Evolutionary conservation across 2,888 invertebrate species (phyloP).

Genomic region (Bibio marci): DNA sequence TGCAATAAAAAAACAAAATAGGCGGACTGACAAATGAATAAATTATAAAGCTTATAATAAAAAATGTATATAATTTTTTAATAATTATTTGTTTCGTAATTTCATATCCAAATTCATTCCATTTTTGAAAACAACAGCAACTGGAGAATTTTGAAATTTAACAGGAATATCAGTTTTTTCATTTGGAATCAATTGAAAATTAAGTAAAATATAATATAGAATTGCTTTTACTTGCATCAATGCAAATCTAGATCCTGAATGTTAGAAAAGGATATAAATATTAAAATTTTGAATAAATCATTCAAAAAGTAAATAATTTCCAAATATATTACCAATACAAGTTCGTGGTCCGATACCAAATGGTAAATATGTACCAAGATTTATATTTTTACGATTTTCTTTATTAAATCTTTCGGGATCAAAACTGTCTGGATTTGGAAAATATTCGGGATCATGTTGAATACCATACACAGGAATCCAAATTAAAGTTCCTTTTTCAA

Average conservation of each 20-base stretch:
- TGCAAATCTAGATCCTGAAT: constrained; percentile 7
- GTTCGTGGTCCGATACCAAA: constrained; percentile 42
- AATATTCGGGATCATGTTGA: constrained; percentile 34
- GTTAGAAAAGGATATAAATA: too few relatives aligned
- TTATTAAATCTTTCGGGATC: constrained; percentile 40
- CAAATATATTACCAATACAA: constrained; percentile 34
- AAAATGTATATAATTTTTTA: too few relatives aligned
- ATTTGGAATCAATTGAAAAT: constrained; percentile 4
- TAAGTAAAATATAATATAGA: constrained; percentile 6
- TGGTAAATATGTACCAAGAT: constrained; percentile 32
- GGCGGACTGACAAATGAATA: too few relatives aligned
- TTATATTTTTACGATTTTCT: constrained; percentile 33
- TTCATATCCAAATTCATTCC: constrained; percentile 2
- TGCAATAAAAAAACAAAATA: too few relatives aligned
- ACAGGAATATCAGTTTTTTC: constrained; percentile 7
- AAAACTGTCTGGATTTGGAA: constrained; percentile 36
- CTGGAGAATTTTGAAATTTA: constrained; percentile 1
- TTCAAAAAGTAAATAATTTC: too few relatives aligned
- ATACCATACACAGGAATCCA: constrained; percentile 28
- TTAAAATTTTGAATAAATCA: too few relatives aligned
- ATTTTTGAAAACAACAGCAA: not conserved
- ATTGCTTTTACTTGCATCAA: constrained; percentile 9
- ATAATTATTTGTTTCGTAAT: too few relatives aligned
- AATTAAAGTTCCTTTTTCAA: constrained; percentile 18
- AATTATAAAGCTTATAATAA: too few relatives aligned